Conservation (phyloP, 2,888 invertebrate species). For the Schizotus pectinicornis region DNA sequence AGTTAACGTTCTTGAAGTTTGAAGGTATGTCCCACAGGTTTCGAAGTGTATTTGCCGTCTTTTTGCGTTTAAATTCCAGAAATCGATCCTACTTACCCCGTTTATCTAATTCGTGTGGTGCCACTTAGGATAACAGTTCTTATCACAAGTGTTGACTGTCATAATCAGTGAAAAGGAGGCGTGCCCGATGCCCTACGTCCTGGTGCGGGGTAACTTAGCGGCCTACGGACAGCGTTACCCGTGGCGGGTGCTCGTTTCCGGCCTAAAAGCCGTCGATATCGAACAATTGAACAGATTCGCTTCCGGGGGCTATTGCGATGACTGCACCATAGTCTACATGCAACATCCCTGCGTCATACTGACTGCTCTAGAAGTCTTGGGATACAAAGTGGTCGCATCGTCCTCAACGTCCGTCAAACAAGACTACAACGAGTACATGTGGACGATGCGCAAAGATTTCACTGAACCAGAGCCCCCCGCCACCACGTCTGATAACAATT, state of each 20-base stretch:
- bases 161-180: constrained; percentile 21
- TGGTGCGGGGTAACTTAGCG: constrained; percentile 87
- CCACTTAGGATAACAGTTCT: neutral
- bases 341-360: constrained; percentile 88
- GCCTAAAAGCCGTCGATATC: constrained; percentile 83
- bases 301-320: constrained; percentile 84
- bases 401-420: constrained; percentile 86
- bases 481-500: constrained; percentile 20
- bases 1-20: constrained; percentile 1
- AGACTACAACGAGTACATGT: constrained; percentile 90
- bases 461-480: constrained; percentile 78
- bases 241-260: constrained; percentile 87
- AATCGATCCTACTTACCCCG: neutral
- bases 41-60: neutral
- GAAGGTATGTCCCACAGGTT: constrained; percentile 10
- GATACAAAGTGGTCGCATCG: constrained; percentile 87
- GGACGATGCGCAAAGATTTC: constrained; percentile 92
- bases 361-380: constrained; percentile 85
- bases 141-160: constrained; percentile 6
- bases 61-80: neutral
- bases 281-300: constrained; percentile 83
- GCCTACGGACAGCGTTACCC: constrained; percentile 86
- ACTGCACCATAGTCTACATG: constrained; percentile 83
- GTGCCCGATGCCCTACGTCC: constrained; percentile 82
- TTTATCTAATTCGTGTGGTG: too few relatives aligned